These are phyloP conservation scores for Sialia sialis DNA, from an alignment of 2,113 vertebrate genomes.

Conservation along the genomic window DNA sequence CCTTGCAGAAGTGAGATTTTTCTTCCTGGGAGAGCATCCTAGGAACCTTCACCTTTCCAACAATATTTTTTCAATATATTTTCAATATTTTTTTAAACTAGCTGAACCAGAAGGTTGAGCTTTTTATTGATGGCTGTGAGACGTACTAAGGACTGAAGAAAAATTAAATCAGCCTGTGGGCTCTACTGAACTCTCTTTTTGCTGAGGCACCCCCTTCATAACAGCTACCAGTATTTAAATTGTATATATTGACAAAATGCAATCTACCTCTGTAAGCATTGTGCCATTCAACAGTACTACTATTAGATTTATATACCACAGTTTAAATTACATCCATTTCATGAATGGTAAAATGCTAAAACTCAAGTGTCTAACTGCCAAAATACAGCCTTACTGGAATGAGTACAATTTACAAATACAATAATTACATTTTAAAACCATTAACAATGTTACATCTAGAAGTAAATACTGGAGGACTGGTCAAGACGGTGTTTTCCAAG, in stretches of 20 bases:
- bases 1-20: slow-evolving; percentile 29
- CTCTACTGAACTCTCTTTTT: slow-evolving; percentile 39
- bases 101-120: slow-evolving; percentile 50
- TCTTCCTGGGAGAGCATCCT: not conserved
- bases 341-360: slow-evolving; percentile 80
- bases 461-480: slow-evolving; percentile 93
- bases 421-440: slow-evolving; percentile 94
- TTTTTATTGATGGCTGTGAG: slow-evolving; percentile 57
- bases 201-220: slow-evolving; percentile 74
- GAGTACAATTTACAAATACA: slow-evolving; percentile 94
- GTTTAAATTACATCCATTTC: slow-evolving; percentile 81
- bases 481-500: slow-evolving; percentile 69
- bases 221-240: slow-evolving; percentile 68
- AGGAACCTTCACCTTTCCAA: slow-evolving; percentile 32
- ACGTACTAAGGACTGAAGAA: slow-evolving; percentile 46
- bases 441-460: slow-evolving; percentile 90
- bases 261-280: slow-evolving; percentile 77
- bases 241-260: slow-evolving; percentile 78
- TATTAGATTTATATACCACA: slow-evolving; percentile 79
- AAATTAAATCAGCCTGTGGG: slow-evolving; percentile 19
- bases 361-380: slow-evolving; percentile 79
- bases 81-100: slow-evolving; percentile 29
- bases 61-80: not conserved
- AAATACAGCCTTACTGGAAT: slow-evolving; percentile 83
- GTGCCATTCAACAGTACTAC: slow-evolving; percentile 78